Base-by-base conservation (phyloP, 2,113 vertebrate species). In the Alethe castanea region DNA sequence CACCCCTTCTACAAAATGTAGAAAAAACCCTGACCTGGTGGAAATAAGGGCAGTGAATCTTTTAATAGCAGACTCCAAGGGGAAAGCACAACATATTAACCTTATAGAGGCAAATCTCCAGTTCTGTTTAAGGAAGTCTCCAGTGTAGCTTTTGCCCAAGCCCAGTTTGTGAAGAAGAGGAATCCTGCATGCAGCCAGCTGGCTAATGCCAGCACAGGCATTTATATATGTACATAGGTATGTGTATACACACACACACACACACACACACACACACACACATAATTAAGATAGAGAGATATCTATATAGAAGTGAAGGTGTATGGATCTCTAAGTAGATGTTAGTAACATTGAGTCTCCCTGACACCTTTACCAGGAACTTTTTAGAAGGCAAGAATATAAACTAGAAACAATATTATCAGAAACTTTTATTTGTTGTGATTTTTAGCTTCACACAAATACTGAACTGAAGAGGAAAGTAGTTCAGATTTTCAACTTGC, bases 351-450 rank as follows among this genome's bases (percentile, higher is more conserved):
- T 12, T 29, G 10, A 66, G 20, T n/a, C 36, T 81, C 40, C 36
- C 54, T 40, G 20, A 38, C n/a, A 67, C 19, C 40, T 79, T 61
- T 40, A 44, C 47, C 36, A 50, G 57, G 26, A 87, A 42, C 22
- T 8, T 42, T 42, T 70, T 40, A 72, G 33, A 92, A 64, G 36
- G 23, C 42, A 78, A 70, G 33, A 48, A 61, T 52, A 48, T 45
- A 77, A 70, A 12, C 15, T 26, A 44, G 60, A 71, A 90, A 38
- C 8, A 56, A 22, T 31, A n/a, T 35, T 28, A 56, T 42, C 36
- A 64, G 76, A 60, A 88, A 48, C 31, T 29, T 95, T 92, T 77
- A 94, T 93, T 96, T 86, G 16, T 33, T 86, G 59, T 40, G 24
- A 50, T 31, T 70, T 86, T n/a, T 29, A 69, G 15, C 42, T 66